Conservation (phyloP, 2,113 vertebrate genomes). For the Marcusenius ussheri region DNA sequence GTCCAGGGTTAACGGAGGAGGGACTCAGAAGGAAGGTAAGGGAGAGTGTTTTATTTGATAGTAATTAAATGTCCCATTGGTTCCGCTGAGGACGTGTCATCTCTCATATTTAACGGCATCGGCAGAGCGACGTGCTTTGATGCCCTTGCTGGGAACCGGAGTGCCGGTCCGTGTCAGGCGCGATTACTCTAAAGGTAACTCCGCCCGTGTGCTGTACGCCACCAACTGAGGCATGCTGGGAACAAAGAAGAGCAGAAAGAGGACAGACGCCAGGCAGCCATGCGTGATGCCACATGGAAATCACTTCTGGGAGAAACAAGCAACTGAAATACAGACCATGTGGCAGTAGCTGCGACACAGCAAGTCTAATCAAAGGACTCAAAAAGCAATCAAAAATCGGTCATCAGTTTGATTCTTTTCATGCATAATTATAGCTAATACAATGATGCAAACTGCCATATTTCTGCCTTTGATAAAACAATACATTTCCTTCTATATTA, state of each 20-base stretch:
- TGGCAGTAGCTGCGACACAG: background rate
- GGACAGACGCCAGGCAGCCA: background rate
- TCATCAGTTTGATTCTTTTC: background rate
- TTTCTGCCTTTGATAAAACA: background rate
- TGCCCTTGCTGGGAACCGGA: background rate
- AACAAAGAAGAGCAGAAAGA: background rate
- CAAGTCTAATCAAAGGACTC: background rate
- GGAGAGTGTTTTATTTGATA: background rate
- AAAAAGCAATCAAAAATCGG: background rate
- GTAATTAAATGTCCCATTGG: conserved; percentile 16
- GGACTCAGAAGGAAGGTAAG: background rate
- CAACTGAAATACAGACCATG: background rate
- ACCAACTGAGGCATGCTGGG: background rate
- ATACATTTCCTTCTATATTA: background rate
- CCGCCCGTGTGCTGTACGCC: background rate
- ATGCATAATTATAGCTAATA: background rate
- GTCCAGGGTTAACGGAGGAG: background rate
- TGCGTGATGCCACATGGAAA: background rate
- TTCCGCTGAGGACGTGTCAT: background rate
- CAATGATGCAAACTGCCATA: background rate
- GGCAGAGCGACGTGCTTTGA: background rate
- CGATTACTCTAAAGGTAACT: conserved; percentile 6
- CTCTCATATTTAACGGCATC: background rate
- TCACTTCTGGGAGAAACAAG: background rate
- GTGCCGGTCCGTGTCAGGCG: background rate